Percentiles rank a stretch among this genome's conserved stretches.
Conservation (phyloP, 1,140 invertebrate species). For the Dinoponera quadriceps region DNA sequence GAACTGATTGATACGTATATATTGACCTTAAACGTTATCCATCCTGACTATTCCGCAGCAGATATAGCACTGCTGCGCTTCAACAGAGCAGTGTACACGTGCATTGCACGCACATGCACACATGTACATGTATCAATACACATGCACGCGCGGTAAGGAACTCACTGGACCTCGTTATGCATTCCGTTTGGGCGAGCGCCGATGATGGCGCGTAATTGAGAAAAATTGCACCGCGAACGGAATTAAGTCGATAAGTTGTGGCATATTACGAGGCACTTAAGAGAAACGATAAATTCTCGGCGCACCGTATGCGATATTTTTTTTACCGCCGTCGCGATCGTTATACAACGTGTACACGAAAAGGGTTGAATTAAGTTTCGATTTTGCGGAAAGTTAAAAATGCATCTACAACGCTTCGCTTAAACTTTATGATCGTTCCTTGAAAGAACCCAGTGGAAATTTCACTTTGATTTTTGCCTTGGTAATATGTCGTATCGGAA, state of each 20-base stretch:
- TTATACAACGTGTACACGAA: background rate
- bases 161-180: constrained; percentile 14
- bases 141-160: background rate
- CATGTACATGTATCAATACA: too few species aligned
- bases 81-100: background rate
- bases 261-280: background rate
- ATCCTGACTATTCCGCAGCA: constrained; percentile 38
- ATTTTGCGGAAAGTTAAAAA: constrained; percentile 46
- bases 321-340: background rate
- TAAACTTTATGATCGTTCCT: constrained; percentile 12
- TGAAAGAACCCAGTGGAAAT: background rate
- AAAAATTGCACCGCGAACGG: constrained; percentile 43
- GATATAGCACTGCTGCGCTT: constrained; percentile 37
- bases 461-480: background rate
- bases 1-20: constrained; percentile 63
- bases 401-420: constrained; percentile 26
- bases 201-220: constrained; percentile 23
- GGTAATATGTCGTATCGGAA: constrained; percentile 26
- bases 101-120: too few species aligned
- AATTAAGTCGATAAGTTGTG: constrained; percentile 30
- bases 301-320: background rate
- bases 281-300: constrained; percentile 30
- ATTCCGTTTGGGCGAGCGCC: constrained; percentile 40
- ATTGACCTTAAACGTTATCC: constrained; percentile 52
- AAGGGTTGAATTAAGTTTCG: constrained; percentile 27